Evolutionary conservation across 2,888 invertebrate species (phyloP).

Genomic region (Apomyelois bistriatella): DNA sequence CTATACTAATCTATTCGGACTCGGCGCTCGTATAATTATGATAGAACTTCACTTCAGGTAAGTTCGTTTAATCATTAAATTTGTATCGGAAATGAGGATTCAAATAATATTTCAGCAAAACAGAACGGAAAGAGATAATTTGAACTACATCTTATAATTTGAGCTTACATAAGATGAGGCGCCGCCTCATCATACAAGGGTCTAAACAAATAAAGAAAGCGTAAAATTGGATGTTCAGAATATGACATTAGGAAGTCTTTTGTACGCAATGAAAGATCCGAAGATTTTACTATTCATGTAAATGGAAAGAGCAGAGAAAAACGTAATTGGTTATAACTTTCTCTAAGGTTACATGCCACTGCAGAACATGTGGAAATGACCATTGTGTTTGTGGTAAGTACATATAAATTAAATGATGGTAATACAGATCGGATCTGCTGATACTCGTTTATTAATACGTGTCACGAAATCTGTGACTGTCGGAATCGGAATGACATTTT

Average conservation of each 20-base stretch:
- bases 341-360: constrained; percentile 26
- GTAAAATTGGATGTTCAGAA: constrained; percentile 28
- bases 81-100: constrained; percentile 3
- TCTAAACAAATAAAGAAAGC: constrained; percentile 26
- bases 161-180: constrained; percentile 18
- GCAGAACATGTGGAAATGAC: background rate
- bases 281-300: constrained; percentile 34
- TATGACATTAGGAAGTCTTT: constrained; percentile 27
- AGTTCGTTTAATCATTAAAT: too few relatives aligned
- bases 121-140: constrained; percentile 27
- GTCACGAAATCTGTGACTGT: too few relatives aligned
- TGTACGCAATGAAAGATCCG: constrained; percentile 24
- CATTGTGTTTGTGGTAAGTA: constrained; percentile 14
- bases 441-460: too few relatives aligned
- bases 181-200: constrained; percentile 16
- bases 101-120: constrained; percentile 14
- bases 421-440: too few relatives aligned
- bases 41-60: too few relatives aligned
- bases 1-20: too few relatives aligned
- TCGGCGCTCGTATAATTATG: too few relatives aligned
- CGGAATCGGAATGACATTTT: too few relatives aligned
- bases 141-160: constrained; percentile 4
- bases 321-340: constrained; percentile 56
- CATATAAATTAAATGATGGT: constrained; percentile 3
- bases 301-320: constrained; percentile 39